phyloP scores from a whole-genome alignment of 2,888 invertebrate genomes.

The Oithona nana region DNA sequence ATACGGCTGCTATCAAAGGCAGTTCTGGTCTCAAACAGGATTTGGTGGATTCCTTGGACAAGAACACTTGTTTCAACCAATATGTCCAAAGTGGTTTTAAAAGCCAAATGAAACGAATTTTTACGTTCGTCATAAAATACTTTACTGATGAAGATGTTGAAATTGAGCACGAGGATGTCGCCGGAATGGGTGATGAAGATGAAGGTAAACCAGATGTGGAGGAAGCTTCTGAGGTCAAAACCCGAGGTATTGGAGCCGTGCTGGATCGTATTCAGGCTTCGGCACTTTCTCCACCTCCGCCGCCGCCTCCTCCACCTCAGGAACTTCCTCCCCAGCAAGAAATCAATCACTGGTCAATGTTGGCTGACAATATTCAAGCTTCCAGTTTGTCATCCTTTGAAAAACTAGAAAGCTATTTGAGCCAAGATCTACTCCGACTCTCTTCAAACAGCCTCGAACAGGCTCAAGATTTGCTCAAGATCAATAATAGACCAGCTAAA shows the following conservation, averaged over 20 bases:
- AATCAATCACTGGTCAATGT: not conserved
- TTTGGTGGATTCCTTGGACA: not conserved
- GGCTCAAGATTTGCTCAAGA: not conserved
- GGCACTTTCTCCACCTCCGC: not conserved
- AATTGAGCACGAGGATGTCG: not conserved
- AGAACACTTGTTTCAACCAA: too few relatives aligned
- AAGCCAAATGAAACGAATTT: not conserved
- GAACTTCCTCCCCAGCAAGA: not conserved
- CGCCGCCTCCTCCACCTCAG: not conserved
- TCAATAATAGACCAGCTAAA: not conserved
- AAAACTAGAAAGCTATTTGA: not conserved
- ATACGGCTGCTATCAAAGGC: not conserved
- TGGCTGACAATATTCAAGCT: slow-evolving; percentile 3
- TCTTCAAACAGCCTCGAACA: not conserved
- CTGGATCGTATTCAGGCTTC: not conserved
- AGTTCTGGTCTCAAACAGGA: not conserved
- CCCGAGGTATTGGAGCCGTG: not conserved
- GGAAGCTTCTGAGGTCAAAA: not conserved
- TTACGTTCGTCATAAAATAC: not conserved
- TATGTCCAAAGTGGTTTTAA: too few relatives aligned
- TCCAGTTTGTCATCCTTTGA: not conserved
- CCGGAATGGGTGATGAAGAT: not conserved
- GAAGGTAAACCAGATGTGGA: not conserved
- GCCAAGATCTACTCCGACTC: slow-evolving; percentile 4
- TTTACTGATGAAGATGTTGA: slow-evolving; percentile 5